Percentiles rank a stretch among this genome's conserved stretches.
Evolutionary conservation across 2,113 vertebrate species (phyloP).

Genomic region (Hemichromis elongatus): DNA sequence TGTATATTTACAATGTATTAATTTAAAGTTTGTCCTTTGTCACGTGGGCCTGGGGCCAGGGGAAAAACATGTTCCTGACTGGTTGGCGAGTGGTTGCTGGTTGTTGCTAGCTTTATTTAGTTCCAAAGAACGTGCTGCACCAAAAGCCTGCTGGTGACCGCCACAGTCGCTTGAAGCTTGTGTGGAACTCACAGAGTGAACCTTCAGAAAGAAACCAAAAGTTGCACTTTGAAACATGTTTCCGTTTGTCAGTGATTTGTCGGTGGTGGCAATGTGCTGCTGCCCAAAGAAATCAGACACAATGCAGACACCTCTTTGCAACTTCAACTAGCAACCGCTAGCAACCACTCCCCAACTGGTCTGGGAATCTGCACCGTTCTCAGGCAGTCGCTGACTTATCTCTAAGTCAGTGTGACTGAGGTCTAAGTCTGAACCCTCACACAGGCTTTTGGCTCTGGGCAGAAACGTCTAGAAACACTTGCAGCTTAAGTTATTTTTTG

Average conservation of each 20-base stretch:
- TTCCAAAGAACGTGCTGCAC: not conserved
- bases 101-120: not conserved
- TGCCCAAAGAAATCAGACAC: not conserved
- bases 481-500: not conserved
- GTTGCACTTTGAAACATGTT: not conserved
- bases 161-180: not conserved
- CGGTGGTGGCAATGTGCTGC: not conserved
- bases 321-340: not conserved
- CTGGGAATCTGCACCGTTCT: not conserved
- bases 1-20: no score
- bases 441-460: not conserved
- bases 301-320: not conserved
- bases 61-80: not conserved
- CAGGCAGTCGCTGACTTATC: not conserved
- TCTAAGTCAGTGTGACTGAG: not conserved
- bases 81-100: not conserved
- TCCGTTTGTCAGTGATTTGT: not conserved
- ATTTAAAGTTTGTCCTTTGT: not conserved
- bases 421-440: not conserved
- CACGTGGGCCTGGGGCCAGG: not conserved
- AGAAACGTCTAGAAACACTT: not conserved
- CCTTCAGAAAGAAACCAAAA: not conserved
- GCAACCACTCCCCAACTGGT: not conserved
- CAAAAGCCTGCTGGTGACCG: not conserved
- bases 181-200: not conserved